These are phyloP conservation scores for Myrmecobius fasciatus DNA, from an alignment of 2,113 vertebrate species.

Conservation along the genomic window DNA sequence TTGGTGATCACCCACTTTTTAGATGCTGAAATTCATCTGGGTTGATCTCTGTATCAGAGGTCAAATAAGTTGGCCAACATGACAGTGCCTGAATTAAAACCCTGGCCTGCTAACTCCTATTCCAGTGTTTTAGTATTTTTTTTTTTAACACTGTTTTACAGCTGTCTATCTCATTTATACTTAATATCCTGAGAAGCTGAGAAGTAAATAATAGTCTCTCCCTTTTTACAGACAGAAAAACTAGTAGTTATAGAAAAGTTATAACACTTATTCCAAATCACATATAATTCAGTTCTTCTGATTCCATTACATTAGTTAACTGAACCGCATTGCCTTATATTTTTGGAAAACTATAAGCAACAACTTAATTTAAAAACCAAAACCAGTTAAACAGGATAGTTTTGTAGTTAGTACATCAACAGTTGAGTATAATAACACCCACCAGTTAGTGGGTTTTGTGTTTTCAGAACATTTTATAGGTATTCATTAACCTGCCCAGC, in stretches of 20 bases:
- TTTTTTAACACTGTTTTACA: background rate
- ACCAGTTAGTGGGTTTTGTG: conserved; percentile 60
- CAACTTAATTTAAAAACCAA: conserved; percentile 73
- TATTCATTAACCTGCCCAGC: conserved; percentile 70
- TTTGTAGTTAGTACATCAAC: conserved; percentile 72
- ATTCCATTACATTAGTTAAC: conserved; percentile 54
- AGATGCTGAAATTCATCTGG: background rate
- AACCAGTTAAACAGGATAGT: conserved; percentile 75
- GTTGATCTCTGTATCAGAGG: background rate
- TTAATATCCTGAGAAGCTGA: conserved; percentile 38
- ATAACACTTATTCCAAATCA: background rate
- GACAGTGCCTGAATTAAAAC: background rate
- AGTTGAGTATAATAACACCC: conserved; percentile 71
- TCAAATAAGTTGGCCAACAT: background rate
- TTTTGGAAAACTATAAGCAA: conserved; percentile 71
- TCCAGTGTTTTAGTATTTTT: background rate
- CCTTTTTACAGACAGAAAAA: conserved; percentile 48
- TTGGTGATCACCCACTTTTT: background rate
- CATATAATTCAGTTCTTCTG: conserved; percentile 38
- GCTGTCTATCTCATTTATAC: background rate
- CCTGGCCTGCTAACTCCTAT: background rate
- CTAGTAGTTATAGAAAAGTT: conserved; percentile 37
- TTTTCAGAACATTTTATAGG: conserved; percentile 59
- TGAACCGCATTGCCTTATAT: conserved; percentile 46
- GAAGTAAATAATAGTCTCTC: conserved; percentile 34